phyloP scores from a whole-genome alignment of 2,113 vertebrate genomes.

The Cinclus mexicanus region DNA sequence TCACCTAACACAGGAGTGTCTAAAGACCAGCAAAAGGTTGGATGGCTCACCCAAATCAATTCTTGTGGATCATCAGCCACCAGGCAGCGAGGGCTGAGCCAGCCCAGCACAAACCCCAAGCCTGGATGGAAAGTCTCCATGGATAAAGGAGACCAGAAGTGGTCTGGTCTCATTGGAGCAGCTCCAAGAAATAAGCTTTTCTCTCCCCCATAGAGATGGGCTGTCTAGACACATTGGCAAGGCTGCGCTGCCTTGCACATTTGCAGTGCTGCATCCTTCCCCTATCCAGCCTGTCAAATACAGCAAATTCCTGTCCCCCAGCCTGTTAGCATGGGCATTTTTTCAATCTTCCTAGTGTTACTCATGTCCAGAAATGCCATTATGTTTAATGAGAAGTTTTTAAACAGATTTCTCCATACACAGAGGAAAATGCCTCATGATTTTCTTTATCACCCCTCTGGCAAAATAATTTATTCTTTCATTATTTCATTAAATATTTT shows the following conservation, averaged over 20 bases:
- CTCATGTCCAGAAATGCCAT: not conserved
- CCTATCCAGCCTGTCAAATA: not conserved
- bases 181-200: constrained; percentile 27
- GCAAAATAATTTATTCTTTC: not conserved
- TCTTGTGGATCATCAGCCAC: fast-evolving
- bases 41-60: not conserved
- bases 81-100: not conserved
- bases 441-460: not conserved
- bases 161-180: constrained; percentile 9
- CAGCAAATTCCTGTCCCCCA: not conserved
- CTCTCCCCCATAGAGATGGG: constrained; percentile 21
- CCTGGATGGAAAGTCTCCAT: not conserved
- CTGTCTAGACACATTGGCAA: constrained; percentile 65
- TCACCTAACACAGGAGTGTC: not conserved
- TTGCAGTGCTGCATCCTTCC: constrained; percentile 32
- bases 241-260: not conserved
- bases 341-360: constrained; percentile 9
- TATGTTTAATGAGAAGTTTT: not conserved
- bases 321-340: not conserved
- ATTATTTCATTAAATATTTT: not conserved
- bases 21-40: not conserved
- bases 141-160: not conserved
- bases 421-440: not conserved
- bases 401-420: not conserved
- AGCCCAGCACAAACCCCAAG: not conserved